phyloP scores from a whole-genome alignment of 1,140 invertebrate species.

The Drosophila tristis region DNA sequence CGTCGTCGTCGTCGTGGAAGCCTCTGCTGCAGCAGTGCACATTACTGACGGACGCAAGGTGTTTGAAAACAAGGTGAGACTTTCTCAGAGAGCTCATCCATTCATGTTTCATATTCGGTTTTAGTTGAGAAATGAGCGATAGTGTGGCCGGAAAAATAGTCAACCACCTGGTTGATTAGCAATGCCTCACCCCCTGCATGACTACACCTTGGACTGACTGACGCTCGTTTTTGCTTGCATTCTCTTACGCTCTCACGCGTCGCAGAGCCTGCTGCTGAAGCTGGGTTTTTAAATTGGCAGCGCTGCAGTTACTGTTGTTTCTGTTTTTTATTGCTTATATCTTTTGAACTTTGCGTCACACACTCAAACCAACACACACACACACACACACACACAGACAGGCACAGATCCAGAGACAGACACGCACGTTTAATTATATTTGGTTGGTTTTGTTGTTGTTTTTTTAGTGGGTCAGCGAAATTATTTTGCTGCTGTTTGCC shows the following conservation, averaged over 20 bases:
- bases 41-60: constrained; percentile 32
- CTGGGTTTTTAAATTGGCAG: constrained; percentile 36
- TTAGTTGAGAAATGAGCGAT: too few species aligned
- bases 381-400: constrained; percentile 31
- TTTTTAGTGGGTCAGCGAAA: constrained; percentile 24
- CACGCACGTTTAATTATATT: constrained; percentile 79
- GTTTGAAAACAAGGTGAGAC: too few species aligned
- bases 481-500: constrained; percentile 36
- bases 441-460: constrained; percentile 27
- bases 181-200: too few species aligned
- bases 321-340: constrained; percentile 46
- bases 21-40: constrained; percentile 32
- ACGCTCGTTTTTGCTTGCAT: constrained; percentile 15
- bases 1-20: not conserved
- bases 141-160: too few species aligned
- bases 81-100: too few species aligned
- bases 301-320: constrained; percentile 32
- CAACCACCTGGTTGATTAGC: too few species aligned
- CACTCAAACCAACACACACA: constrained; percentile 1
- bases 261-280: constrained; percentile 15
- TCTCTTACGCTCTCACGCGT: constrained; percentile 26
- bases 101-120: too few species aligned
- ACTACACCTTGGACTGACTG: too few species aligned
- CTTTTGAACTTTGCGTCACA: constrained; percentile 39
- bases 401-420: constrained; percentile 59